Percentiles rank a stretch among this genome's conserved stretches.
Evolutionary conservation across 1,140 invertebrate species (phyloP).

Genomic region (Schlechtendalia chinensis): DNA sequence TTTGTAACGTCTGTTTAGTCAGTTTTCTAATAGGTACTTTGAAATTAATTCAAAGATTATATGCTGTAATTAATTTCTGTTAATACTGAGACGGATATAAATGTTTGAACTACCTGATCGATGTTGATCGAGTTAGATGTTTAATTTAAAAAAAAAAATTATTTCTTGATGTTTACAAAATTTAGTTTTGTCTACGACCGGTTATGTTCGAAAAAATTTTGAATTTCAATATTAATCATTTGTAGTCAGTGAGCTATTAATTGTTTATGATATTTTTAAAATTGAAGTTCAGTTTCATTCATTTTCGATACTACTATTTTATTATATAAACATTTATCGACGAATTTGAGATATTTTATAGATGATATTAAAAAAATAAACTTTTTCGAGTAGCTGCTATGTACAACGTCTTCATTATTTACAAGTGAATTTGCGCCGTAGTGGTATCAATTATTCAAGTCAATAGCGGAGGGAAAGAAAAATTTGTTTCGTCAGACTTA

Average conservation of each 20-base stretch:
- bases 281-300: not conserved
- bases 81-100: no score
- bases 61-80: no score
- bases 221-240: no score
- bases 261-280: not conserved
- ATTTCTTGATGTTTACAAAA: no score
- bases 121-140: no score
- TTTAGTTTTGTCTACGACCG: no score
- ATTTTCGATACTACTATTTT: not conserved
- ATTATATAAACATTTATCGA: not conserved
- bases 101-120: no score
- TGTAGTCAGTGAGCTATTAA: not conserved
- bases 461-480: not conserved
- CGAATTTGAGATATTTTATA: not conserved
- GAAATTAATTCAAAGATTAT: no score
- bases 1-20: no score
- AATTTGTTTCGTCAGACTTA: constrained; percentile 7
- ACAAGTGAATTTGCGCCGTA: not conserved
- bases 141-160: no score
- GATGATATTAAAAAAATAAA: constrained; percentile 17
- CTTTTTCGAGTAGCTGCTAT: not conserved
- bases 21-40: no score
- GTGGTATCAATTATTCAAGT: constrained; percentile 21
- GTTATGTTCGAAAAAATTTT: no score
- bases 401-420: not conserved